Evolutionary conservation across 92 coral and sea anemone species (phyloP), one percentile per base, ranked within the genome.

Genomic region (Epizoanthus rinbou): DNA sequence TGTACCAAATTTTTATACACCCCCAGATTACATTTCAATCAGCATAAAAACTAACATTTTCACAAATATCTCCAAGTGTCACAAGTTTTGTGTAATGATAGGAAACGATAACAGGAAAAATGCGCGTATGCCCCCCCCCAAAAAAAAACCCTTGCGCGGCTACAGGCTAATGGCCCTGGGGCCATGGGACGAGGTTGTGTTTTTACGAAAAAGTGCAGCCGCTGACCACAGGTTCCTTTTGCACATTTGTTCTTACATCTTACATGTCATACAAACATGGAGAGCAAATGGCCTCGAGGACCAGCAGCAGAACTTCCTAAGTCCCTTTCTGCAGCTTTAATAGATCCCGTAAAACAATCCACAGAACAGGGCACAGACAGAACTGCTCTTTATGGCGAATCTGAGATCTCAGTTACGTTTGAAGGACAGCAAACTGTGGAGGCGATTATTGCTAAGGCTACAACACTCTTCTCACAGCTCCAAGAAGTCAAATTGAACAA

Each of bases 181-280:
- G 43, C 2, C 39, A 4, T 35, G 2, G 39, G 39, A 37, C 43
- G 43, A 37, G 43, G 43, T 37, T 35, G 39, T 2, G 39, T 35
- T 35, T 35, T 35, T 35, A 35, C 39, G 39, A 37, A 37, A 37
- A 37, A 3, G 53, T 8, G 7, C 13, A 10, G 69, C 81, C 81
- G 81, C 81, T 76, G 81, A 57, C 82, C 25, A 45, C 13, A 47
- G 13, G 53, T 7, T 47, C 4, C 13, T 13, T 1, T 47, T 10
- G 14, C 53, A 37, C 43, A 3, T 37, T 69, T 78, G 71, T 28
- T 28, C 31, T n/a, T n/a, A n/a, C n/a, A n/a, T n/a, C n/a, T n/a
- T n/a, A n/a, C n/a, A n/a, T n/a, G n/a, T n/a, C n/a, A n/a, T 62
- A 41, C 69, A 62, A 78, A 78, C 71, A 78, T 78, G 82, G 82